A percentile compares a stretch with the other conserved stretches of the same genome.
These are phyloP conservation scores for Myotis lucifugus DNA, from an alignment of 2,113 vertebrate species.

Conservation along the genomic window DNA sequence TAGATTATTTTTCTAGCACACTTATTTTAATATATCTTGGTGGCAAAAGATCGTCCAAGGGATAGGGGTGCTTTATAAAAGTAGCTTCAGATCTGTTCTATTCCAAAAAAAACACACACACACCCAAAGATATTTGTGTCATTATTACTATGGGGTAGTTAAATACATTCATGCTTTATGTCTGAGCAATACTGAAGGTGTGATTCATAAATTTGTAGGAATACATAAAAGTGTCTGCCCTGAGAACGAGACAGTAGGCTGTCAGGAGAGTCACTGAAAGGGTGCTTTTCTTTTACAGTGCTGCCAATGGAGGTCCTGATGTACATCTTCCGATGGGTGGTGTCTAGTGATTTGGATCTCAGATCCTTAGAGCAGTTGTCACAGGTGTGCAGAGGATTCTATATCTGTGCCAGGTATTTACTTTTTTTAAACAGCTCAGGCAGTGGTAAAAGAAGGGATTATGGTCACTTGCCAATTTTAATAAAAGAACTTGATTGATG, in stretches of 20 bases:
- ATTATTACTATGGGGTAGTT: neutral
- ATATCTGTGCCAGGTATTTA: constrained; percentile 96
- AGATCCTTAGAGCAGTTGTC: constrained; percentile 96
- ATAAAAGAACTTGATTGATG: neutral
- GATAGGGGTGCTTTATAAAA: neutral
- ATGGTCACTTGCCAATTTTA: neutral
- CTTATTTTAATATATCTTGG: constrained; percentile 20
- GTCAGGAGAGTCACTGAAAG: neutral
- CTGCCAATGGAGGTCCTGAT: constrained; percentile 96
- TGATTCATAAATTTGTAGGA: neutral
- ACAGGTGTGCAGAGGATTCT: constrained; percentile 97
- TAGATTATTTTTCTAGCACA: neutral
- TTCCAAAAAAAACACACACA: neutral
- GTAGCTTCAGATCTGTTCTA: neutral
- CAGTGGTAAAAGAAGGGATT: neutral
- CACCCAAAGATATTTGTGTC: neutral
- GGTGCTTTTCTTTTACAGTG: constrained; percentile 81
- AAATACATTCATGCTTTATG: neutral
- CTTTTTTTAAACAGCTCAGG: neutral
- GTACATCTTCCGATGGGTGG: constrained; percentile 99
- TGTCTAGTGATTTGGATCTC: constrained; percentile 97
- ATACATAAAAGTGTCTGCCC: neutral
- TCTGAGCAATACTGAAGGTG: neutral
- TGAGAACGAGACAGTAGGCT: neutral
- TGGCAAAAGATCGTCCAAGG: neutral